Evolutionary conservation across 2,113 vertebrate species (phyloP), one percentile per base, ranked within the genome.

Genomic region (Plecturocebus donacophilus): DNA sequence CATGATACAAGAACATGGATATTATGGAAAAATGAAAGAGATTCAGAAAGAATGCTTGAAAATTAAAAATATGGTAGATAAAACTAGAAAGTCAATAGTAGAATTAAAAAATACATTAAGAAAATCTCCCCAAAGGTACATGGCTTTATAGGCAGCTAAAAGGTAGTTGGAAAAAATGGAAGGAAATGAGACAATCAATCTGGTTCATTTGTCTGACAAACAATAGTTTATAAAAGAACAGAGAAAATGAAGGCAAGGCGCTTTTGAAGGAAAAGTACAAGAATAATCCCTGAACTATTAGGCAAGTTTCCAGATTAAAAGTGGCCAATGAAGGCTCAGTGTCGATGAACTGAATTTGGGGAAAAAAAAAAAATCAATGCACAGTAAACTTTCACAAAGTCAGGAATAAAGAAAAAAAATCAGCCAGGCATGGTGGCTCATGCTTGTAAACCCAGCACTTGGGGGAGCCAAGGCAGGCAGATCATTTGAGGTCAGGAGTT

Each of bases 31-130:
- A 52, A 20, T 35, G 45, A 80, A 49, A 80, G 19, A 91, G 3
- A 81, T 76, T 38, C n/a, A 92, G 30, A 85, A 58, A 47, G 54
- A 90, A 54, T 80, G 52, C n/a, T 66, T 92, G 61, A 84, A 88
- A 89, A 79, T 27, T 94, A 23, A 95, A 89, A 95, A 68, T n/a
- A 9, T 40, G 12, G 40, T 27, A 58, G 25, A 68, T 80, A 94
- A 76, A 96, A 68, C 66, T 68, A 91, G 38, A 92, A 88, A 88
- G 45, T 25, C 52, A 88, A 92, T 21, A 38, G 52, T 64, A 88
- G 8, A 10, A 76, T 54, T 30, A 87, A 7, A 96, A 83, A 40
- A 42, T 35, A 83, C 71, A 76, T 49, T 90, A 52, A n/a, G 21
- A 88, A 58, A 90, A 61, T 71, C 30, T 85, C 56, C 54, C 52